Conservation (phyloP, 2,797 vertebrate genomes). For the Nyctalus aviator region DNA sequence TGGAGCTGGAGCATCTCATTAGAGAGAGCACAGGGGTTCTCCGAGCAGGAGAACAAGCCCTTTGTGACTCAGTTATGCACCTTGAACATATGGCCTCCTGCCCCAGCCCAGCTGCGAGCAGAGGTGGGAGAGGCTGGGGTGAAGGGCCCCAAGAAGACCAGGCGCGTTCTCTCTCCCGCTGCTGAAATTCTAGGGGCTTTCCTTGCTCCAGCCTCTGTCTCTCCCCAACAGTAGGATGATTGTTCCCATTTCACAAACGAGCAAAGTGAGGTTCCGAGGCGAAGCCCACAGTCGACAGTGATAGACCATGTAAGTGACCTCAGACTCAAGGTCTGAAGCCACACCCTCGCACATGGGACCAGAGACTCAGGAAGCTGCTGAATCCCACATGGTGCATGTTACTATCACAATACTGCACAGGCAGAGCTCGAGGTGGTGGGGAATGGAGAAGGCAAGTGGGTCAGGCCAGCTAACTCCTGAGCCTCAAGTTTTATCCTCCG, state of each 20-base stretch:
- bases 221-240: neutral
- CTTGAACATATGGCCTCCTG: neutral
- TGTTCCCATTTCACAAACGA: neutral
- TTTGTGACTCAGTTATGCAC: neutral
- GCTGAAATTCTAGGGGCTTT: neutral
- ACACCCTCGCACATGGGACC: neutral
- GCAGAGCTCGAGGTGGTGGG: neutral
- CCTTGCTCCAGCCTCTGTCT: accelerated
- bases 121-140: neutral
- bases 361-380: neutral
- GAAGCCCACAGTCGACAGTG: neutral
- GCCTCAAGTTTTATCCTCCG: neutral
- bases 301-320: neutral
- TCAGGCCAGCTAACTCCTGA: neutral
- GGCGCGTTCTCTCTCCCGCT: accelerated
- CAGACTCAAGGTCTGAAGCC: no score
- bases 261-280: neutral
- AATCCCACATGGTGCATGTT: accelerated
- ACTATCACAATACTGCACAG: accelerated
- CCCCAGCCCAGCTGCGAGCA: neutral
- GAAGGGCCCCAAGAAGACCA: neutral
- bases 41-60: neutral
- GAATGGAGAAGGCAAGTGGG: neutral
- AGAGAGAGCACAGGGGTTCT: neutral
- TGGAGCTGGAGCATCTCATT: neutral